Conservation (phyloP, 2,797 vertebrate genomes). For the Falco novaeseelandiae region DNA sequence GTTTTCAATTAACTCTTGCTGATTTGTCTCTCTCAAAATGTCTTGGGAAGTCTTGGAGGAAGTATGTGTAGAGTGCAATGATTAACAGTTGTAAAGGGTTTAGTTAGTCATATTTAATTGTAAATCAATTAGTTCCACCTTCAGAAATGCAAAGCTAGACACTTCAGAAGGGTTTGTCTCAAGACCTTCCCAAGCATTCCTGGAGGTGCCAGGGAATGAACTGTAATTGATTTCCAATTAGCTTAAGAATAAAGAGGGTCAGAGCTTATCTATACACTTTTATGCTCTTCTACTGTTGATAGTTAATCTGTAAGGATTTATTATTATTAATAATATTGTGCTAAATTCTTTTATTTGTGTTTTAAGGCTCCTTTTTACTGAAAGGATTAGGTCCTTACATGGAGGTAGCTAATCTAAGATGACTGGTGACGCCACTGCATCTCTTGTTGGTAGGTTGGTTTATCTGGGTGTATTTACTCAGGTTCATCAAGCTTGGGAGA, state of each 20-base stretch:
- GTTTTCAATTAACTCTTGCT: neutral
- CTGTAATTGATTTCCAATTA: neutral
- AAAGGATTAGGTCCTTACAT: neutral
- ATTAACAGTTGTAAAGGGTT: neutral
- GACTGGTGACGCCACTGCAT: neutral
- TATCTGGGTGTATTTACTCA: neutral
- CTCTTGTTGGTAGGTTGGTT: neutral
- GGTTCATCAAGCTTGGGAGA: neutral
- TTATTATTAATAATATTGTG: neutral
- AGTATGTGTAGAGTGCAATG: fast-evolving
- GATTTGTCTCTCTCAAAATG: neutral
- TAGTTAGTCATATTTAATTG: neutral
- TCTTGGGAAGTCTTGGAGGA: neutral
- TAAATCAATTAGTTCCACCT: neutral
- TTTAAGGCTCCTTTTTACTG: neutral
- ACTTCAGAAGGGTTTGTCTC: neutral
- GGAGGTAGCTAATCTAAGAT: neutral
- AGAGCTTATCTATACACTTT: neutral
- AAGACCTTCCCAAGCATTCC: neutral
- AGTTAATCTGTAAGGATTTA: neutral
- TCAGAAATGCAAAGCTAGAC: neutral
- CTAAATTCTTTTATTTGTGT: neutral
- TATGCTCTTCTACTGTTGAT: neutral
- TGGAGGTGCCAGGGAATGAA: neutral
- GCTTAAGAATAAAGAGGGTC: neutral